Evolutionary conservation across 2,888 invertebrate genomes (phyloP), one percentile per base, ranked within the genome.

Genomic region (Mystacides longicornis): DNA sequence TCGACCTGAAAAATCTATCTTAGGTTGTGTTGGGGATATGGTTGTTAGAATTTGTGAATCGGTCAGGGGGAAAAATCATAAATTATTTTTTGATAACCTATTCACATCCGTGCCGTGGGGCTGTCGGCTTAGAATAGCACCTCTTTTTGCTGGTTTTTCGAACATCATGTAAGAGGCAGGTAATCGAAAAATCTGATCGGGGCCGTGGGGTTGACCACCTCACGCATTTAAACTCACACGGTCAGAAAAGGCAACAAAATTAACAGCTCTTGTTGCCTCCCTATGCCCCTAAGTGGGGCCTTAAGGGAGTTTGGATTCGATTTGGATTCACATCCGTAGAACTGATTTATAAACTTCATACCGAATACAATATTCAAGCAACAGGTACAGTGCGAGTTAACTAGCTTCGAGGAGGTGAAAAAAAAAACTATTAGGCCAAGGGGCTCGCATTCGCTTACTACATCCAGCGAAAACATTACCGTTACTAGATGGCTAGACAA

Each of bases 81-180:
- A 47, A 47, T 19, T 47, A 47, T 47, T 19, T 47, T 47, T 47
- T 20, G 47, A 47, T 21, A 20, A 47, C 21, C n/a, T 47, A 47
- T 47, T 47, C 47, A 47, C 47, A 19, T 43, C 43, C n/a, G n/a
- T n/a, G n/a, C n/a, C n/a, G n/a, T n/a, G n/a, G n/a, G n/a, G n/a
- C n/a, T n/a, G n/a, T n/a, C n/a, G n/a, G n/a, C n/a, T n/a, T n/a
- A n/a, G n/a, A n/a, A n/a, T n/a, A n/a, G n/a, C n/a, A n/a, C n/a
- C n/a, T n/a, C n/a, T n/a, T n/a, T n/a, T n/a, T n/a, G n/a, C n/a
- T n/a, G n/a, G n/a, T n/a, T n/a, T n/a, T n/a, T n/a, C n/a, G n/a
- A n/a, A n/a, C n/a, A n/a, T n/a, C n/a, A n/a, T n/a, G n/a, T n/a
- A n/a, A n/a, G n/a, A n/a, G n/a, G n/a, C n/a, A n/a, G n/a, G n/a